These are phyloP conservation scores for Micrasema minimum DNA, from an alignment of 1,140 invertebrate genomes.

Conservation along the genomic window DNA sequence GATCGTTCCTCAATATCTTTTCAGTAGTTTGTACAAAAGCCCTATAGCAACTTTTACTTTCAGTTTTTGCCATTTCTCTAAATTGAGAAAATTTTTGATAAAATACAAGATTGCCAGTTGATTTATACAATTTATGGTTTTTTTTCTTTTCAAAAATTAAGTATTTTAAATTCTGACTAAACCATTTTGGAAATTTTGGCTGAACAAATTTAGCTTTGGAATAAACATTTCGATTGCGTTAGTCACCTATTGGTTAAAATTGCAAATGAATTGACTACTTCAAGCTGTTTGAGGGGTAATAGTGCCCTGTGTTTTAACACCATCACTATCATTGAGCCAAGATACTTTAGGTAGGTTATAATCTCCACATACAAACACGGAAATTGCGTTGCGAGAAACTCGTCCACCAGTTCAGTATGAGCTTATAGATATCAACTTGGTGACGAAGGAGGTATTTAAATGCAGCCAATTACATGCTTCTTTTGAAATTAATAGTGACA, in stretches of 20 bases:
- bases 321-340: background rate
- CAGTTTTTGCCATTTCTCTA: no score
- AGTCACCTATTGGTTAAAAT: no score
- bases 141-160: constrained; percentile 3
- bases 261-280: background rate
- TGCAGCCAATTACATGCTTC: background rate
- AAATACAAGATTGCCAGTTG: constrained; percentile 28
- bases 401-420: background rate
- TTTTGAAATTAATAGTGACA: background rate
- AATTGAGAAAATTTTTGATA: background rate
- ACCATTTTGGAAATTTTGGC: constrained; percentile 8
- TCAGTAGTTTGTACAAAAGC: no score
- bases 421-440: background rate
- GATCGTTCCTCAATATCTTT: no score
- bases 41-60: no score
- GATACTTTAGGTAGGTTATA: constrained; percentile 1
- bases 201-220: background rate
- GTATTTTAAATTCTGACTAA: background rate
- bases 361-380: constrained; percentile 3
- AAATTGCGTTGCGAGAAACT: background rate
- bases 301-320: background rate
- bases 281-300: background rate
- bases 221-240: no score
- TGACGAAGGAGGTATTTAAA: background rate
- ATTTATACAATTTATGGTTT: constrained; percentile 1